Evolutionary conservation across 2,888 invertebrate genomes (phyloP).

Genomic region (Brassicogethes aeneus): DNA sequence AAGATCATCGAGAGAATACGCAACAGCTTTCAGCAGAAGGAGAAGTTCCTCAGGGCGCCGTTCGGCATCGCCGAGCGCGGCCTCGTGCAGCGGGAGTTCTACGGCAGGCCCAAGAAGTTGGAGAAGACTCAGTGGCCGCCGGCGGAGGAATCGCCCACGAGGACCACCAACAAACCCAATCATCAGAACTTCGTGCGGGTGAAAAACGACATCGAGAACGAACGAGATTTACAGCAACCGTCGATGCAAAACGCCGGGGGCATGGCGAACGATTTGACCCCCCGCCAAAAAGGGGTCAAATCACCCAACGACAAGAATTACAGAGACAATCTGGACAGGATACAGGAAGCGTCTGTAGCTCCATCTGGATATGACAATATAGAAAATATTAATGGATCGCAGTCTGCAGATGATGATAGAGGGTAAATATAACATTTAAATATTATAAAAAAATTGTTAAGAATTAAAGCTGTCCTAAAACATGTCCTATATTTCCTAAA

Average conservation of each 20-base stretch:
- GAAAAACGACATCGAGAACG: slow-evolving; percentile 40
- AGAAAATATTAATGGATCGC: slow-evolving; percentile 18
- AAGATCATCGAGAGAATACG: slow-evolving; percentile 63
- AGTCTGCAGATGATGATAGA: slow-evolving; percentile 17
- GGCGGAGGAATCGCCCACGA: slow-evolving; percentile 42
- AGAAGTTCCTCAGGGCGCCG: slow-evolving; percentile 73
- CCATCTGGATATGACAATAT: slow-evolving; percentile 21
- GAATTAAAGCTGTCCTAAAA: not conserved
- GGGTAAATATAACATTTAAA: slow-evolving; percentile 10
- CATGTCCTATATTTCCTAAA: too few relatives aligned
- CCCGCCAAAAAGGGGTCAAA: slow-evolving; percentile 23
- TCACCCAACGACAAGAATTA: slow-evolving; percentile 20
- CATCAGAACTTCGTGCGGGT: slow-evolving; percentile 44
- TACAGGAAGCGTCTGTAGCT: slow-evolving; percentile 26
- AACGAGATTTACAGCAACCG: slow-evolving; percentile 30
- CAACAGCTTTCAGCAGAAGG: slow-evolving; percentile 82
- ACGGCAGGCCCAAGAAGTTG: slow-evolving; percentile 69
- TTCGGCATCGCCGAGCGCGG: slow-evolving; percentile 26
- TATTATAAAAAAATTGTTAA: not conserved
- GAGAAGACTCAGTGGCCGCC: slow-evolving; percentile 66
- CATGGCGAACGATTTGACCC: slow-evolving; percentile 10
- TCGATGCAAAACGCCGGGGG: slow-evolving; percentile 12
- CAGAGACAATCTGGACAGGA: slow-evolving; percentile 14
- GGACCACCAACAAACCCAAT: slow-evolving; percentile 40
- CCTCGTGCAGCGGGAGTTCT: slow-evolving; percentile 58